phyloP scores from a whole-genome alignment of 2,797 vertebrate genomes.

The Liasis olivaceus region DNA sequence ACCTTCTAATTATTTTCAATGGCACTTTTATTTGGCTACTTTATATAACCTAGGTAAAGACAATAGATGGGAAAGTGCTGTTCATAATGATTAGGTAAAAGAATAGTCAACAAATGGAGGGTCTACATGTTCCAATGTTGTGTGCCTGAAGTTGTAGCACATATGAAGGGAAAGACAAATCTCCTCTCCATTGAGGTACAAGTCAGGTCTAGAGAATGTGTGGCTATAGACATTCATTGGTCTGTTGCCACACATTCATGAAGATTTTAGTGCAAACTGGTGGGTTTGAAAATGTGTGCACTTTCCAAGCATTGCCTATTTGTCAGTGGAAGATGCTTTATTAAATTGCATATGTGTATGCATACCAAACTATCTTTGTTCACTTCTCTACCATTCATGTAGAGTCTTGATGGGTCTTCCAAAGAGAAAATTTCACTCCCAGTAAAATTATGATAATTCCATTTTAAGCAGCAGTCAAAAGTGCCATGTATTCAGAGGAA shows the following conservation, averaged over 20 bases:
- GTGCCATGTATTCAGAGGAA: neutral
- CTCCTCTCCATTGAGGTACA: constrained; percentile 73
- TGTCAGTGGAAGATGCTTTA: neutral
- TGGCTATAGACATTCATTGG: constrained; percentile 20
- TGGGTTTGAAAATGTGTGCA: constrained; percentile 42
- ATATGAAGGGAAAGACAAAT: constrained; percentile 72
- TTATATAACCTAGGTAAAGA: constrained; percentile 69
- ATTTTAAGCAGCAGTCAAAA: neutral
- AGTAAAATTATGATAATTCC: neutral
- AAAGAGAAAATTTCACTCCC: too few species aligned
- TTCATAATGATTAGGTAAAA: constrained; percentile 78
- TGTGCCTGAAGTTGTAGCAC: constrained; percentile 68
- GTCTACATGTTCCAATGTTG: constrained; percentile 60
- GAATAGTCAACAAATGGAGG: constrained; percentile 77
- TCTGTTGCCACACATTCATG: neutral
- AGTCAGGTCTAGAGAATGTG: constrained; percentile 63
- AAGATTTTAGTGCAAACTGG: neutral
- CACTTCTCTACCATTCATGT: neutral
- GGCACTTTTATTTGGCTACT: constrained; percentile 71
- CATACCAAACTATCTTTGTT: neutral
- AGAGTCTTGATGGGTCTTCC: too few species aligned
- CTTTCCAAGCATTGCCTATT: neutral
- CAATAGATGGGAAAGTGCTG: constrained; percentile 74
- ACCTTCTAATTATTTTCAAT: constrained; percentile 70
- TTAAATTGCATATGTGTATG: neutral